Conservation (phyloP, 2,888 invertebrate genomes). For the Marronus borbonicus region DNA sequence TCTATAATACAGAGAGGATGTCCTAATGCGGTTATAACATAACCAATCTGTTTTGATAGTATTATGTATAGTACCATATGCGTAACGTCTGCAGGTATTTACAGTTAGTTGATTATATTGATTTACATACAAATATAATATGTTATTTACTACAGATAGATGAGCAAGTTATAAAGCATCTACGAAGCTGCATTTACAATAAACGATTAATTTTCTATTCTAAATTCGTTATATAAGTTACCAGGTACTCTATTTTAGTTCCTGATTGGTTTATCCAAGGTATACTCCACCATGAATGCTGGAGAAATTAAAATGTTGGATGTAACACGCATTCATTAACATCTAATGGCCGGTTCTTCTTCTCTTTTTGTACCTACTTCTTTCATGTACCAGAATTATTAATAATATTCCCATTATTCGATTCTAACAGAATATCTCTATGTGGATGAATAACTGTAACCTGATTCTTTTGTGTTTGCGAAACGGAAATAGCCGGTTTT, state of each 20-base stretch:
- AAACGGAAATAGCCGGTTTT: constrained; percentile 37
- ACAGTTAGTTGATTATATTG: constrained; percentile 36
- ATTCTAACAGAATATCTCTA: not conserved
- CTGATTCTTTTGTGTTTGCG: constrained; percentile 28
- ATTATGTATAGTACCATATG: constrained; percentile 21
- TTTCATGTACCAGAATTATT: constrained; percentile 18
- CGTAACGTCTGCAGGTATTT: constrained; percentile 21
- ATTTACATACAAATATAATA: constrained; percentile 1
- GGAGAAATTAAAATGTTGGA: not conserved
- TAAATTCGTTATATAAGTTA: constrained; percentile 22
- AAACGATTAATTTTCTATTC: constrained; percentile 23
- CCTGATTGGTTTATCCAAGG: not conserved
- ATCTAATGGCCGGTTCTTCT: not conserved
- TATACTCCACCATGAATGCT: not conserved
- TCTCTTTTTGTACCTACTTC: constrained; percentile 2
- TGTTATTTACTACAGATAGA: not conserved
- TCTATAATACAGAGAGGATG: not conserved
- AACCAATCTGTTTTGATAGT: constrained; percentile 10
- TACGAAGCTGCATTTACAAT: not conserved
- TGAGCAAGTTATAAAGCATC: constrained; percentile 4
- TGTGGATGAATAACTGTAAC: constrained; percentile 22
- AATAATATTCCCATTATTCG: constrained; percentile 25
- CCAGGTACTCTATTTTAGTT: constrained; percentile 1
- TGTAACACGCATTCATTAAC: not conserved
- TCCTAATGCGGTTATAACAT: not conserved